These are phyloP conservation scores for Patiria pectinifera DNA, from an alignment of 53 echinoderm and acorn worm species.

Conservation along the genomic window DNA sequence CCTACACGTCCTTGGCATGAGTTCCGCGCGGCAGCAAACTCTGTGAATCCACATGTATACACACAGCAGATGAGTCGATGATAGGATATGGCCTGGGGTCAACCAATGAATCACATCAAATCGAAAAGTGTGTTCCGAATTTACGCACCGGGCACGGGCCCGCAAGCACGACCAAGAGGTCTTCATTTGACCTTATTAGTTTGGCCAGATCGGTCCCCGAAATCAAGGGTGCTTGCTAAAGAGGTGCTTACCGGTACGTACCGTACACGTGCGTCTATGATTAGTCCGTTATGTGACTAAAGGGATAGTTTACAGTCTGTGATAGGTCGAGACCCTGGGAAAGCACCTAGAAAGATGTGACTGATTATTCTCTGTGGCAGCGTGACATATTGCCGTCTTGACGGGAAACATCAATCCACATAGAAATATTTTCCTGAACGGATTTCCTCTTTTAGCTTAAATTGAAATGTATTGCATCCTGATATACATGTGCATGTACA, in stretches of 20 bases:
- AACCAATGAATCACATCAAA: slow-evolving; percentile 55
- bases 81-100: slow-evolving; percentile 56
- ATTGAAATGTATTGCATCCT: background rate
- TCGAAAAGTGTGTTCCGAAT: slow-evolving; percentile 51
- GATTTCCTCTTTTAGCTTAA: background rate
- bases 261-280: background rate
- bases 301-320: background rate
- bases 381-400: background rate
- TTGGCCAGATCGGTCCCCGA: background rate
- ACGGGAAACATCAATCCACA: background rate
- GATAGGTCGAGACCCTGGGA: background rate
- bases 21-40: background rate
- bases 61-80: slow-evolving; percentile 19
- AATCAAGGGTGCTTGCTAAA: slow-evolving; percentile 10
- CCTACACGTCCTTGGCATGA: background rate
- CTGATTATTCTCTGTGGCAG: background rate
- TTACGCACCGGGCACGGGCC: slow-evolving; percentile 13
- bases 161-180: slow-evolving; percentile 3
- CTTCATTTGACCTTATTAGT: slow-evolving; percentile 31
- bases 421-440: background rate
- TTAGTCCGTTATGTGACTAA: background rate
- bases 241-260: background rate
- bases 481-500: too few species aligned
- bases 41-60: background rate
- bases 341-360: background rate